Conservation (phyloP, 2,888 invertebrate genomes). For the Cabera pusaria region DNA sequence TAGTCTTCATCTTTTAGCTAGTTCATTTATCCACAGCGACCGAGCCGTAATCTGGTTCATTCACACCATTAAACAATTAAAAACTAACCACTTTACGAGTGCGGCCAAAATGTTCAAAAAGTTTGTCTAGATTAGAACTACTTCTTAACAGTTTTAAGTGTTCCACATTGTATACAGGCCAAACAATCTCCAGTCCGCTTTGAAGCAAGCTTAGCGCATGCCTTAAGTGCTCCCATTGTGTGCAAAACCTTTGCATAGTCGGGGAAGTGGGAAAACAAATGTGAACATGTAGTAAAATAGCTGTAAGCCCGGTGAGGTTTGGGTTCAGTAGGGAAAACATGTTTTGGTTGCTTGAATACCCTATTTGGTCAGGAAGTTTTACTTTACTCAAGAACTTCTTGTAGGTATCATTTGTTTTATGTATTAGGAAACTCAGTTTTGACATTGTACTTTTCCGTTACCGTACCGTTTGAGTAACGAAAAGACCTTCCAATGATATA, state of each 20-base stretch:
- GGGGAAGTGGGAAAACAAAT: conserved; percentile 46
- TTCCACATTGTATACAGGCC: conserved; percentile 21
- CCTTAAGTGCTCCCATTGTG: conserved; percentile 55
- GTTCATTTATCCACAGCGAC: background rate
- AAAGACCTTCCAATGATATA: too few species aligned
- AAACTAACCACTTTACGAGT: conserved; percentile 12
- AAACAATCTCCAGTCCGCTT: conserved; percentile 22
- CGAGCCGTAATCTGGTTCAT: conserved; percentile 3
- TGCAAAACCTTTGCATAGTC: conserved; percentile 44
- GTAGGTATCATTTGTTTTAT: too few species aligned
- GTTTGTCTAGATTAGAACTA: conserved; percentile 21
- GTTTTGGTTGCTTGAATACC: conserved; percentile 41
- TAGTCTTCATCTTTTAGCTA: background rate
- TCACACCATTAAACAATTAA: conserved; percentile 29
- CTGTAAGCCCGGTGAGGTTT: conserved; percentile 32
- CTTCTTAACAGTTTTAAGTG: conserved; percentile 27
- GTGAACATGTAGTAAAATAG: conserved; percentile 32
- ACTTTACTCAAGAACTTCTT: conserved; percentile 32
- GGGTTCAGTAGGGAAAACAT: conserved; percentile 38
- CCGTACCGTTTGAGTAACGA: too few species aligned
- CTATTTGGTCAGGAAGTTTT: conserved; percentile 41
- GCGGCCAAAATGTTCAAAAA: conserved; percentile 19
- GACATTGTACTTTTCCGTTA: too few species aligned
- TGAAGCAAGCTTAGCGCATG: conserved; percentile 24
- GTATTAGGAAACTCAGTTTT: too few species aligned